Conservation (phyloP, 2,797 vertebrate genomes). For the Ambastaia sidthimunki region DNA sequence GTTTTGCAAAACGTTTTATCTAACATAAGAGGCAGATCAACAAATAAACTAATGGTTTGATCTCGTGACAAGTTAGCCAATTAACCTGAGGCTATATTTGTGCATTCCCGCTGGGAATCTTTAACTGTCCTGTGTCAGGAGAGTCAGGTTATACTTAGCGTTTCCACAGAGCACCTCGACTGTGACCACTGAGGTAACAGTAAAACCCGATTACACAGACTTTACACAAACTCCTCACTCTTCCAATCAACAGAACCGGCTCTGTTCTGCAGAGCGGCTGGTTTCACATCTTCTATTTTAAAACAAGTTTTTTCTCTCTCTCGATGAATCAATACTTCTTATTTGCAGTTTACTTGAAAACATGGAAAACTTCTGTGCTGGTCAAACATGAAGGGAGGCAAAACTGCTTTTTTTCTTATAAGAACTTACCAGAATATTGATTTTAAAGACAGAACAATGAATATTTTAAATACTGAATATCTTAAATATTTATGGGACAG, state of each 20-base stretch:
- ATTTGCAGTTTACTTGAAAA: conserved; percentile 73
- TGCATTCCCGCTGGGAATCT: no score
- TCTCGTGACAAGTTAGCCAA: conserved; percentile 20
- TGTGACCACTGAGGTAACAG: conserved; percentile 73
- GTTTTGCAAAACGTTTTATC: neutral
- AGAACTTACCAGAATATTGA: conserved; percentile 36
- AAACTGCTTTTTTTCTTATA: neutral
- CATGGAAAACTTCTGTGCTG: conserved; percentile 70
- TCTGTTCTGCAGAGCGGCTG: conserved; percentile 80
- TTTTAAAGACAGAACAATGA: conserved; percentile 30
- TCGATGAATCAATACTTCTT: conserved; percentile 71
- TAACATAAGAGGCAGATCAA: neutral
- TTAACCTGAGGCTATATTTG: conserved; percentile 59
- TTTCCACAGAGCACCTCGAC: conserved; percentile 70
- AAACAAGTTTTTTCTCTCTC: conserved; percentile 66
- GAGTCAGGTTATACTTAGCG: conserved; percentile 70
- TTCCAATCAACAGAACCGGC: conserved; percentile 81
- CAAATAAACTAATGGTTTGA: neutral
- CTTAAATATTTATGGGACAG: neutral
- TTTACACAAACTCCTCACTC: conserved; percentile 83
- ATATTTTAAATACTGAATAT: no score
- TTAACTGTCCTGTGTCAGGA: conserved; percentile 62
- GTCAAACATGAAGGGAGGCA: conserved; percentile 63
- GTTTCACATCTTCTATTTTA: conserved; percentile 84
- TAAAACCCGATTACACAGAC: conserved; percentile 77